Percentiles rank a stretch among this genome's conserved stretches.
phyloP scores from a whole-genome alignment of 2,113 vertebrate species.

The Furnarius figulus region DNA sequence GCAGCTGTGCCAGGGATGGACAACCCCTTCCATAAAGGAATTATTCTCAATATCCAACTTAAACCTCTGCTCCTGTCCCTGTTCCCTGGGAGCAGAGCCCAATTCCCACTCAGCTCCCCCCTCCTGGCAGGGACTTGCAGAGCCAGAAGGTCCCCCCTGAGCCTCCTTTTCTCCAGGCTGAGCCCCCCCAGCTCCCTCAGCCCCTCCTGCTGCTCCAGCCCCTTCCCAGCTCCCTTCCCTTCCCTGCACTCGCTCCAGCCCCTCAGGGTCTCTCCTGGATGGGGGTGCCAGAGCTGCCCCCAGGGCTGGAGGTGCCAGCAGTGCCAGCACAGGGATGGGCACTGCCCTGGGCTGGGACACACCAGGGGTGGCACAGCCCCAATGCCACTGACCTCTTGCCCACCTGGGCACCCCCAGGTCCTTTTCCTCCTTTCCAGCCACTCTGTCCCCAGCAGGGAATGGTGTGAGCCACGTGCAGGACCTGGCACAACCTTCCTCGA shows the following conservation, averaged over 20 bases:
- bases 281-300: background rate
- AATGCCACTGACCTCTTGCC: background rate
- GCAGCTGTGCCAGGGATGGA: background rate
- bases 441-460: background rate
- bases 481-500: fast-evolving
- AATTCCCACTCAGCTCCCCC: too few relatives aligned
- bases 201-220: background rate
- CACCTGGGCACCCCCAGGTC: background rate
- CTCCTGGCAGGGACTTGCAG: background rate
- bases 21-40: background rate
- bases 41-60: background rate
- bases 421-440: background rate
- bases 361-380: too few relatives aligned
- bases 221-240: background rate
- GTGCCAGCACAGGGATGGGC: background rate
- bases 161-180: background rate
- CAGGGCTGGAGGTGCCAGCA: background rate
- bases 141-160: background rate
- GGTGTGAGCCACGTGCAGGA: background rate
- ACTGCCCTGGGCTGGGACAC: background rate
- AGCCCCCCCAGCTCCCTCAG: background rate
- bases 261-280: background rate
- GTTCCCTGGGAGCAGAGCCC: too few relatives aligned
- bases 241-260: background rate
- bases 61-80: too few relatives aligned